These are phyloP conservation scores for Carterocephalus palaemon DNA, from an alignment of 2,888 invertebrate genomes.

Conservation along the genomic window DNA sequence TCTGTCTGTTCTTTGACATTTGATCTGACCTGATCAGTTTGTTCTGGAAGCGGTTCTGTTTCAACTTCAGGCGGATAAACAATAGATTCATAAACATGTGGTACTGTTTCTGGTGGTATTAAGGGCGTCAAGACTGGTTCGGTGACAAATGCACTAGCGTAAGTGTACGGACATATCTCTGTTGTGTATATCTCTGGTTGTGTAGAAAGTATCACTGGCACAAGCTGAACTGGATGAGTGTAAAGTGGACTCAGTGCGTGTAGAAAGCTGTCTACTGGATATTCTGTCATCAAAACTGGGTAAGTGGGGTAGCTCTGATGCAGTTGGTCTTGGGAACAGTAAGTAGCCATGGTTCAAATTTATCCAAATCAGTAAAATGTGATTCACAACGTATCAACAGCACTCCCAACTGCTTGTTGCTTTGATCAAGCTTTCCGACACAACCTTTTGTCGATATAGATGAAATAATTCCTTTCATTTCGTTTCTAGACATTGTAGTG, in stretches of 20 bases:
- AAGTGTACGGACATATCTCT: conserved; percentile 34
- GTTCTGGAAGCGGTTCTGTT: no score
- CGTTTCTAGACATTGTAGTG: no score
- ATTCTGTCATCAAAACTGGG: conserved; percentile 33
- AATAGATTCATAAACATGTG: conserved; percentile 15
- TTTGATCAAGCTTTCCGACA: no score
- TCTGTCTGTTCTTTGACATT: conserved; percentile 30
- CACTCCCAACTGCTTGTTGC: no score
- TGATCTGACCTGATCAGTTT: no score
- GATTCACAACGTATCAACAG: conserved; percentile 1
- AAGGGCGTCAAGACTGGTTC: conserved; percentile 26
- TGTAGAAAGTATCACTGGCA: conserved; percentile 33
- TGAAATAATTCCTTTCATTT: no score
- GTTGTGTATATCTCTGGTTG: conserved; percentile 31
- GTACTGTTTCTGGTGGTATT: conserved; percentile 16
- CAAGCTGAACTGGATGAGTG: conserved; percentile 26
- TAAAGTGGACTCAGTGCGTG: conserved; percentile 30
- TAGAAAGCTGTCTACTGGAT: conserved; percentile 28
- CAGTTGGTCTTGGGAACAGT: conserved; percentile 31
- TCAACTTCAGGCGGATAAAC: conserved; percentile 9
- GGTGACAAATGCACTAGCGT: conserved; percentile 26
- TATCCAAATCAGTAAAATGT: neutral
- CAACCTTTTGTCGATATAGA: no score
- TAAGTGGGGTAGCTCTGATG: conserved; percentile 26
- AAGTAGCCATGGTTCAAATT: conserved; percentile 29